Evolutionary conservation across 2,888 invertebrate genomes (phyloP), one percentile per base, ranked within the genome.

Genomic region (Glyphotaelius pellucidus): DNA sequence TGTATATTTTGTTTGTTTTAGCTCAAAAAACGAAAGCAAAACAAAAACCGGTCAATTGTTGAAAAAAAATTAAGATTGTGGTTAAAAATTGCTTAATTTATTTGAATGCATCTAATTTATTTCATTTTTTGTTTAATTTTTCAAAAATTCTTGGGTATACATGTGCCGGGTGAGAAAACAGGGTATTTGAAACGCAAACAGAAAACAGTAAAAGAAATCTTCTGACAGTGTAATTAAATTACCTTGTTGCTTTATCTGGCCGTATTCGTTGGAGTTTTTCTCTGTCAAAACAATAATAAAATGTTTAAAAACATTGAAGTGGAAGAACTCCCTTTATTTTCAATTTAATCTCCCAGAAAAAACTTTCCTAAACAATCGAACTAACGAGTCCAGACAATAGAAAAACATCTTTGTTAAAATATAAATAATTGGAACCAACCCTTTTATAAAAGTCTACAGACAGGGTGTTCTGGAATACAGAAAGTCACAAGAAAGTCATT

Each of bases 281-380:
- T 83, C 32, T 83, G 81, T 67, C 67, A 83, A 83, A 83, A 83
- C 32, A 83, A 25, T 35, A 35, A 83, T 11, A 38, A 38, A 38
- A 32, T 83, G 83, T 83, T 83, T 83, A 35, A 35, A 83, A 83
- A 83, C 83, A 35, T 35, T 83, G 83, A 32, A 83, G 32, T 32
- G 35, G 83, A 25, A 35, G 83, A 38, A 35, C 25, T 19, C 83
- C 35, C 25, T 35, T 83, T 83, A 35, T 25, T 83, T 83, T 83
- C 32, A 25, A 83, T 32, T 83, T 83, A 83, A 35, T 83, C n/a
- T 83, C 83, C 35, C 25, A 14, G n/a, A 83, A 83, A 83, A 83
- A 83, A 35, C 83, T 83, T 38, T 83, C 19, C 25, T 35, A 35
- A 83, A 83, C 83, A 32, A 32, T 83, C 35, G 35, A 83, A 83